phyloP scores from a whole-genome alignment of 2,797 vertebrate species.

The Argya squamiceps region DNA sequence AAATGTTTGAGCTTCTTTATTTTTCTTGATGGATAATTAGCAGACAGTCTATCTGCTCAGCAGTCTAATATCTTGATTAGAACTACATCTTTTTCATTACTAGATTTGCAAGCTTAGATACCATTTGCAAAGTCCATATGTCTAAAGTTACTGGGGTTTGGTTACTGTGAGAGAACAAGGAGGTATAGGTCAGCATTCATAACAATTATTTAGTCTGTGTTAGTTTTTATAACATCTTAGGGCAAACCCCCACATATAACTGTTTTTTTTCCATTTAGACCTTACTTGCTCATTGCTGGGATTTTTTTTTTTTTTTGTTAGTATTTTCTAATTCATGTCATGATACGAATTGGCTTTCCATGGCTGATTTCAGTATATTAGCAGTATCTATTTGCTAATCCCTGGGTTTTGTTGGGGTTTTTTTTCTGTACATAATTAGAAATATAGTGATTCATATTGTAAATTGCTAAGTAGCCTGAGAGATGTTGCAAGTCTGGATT shows the following conservation, averaged over 20 bases:
- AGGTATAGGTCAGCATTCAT: not conserved
- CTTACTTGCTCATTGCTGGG: not conserved
- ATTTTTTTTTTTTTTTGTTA: not conserved
- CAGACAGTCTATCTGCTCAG: not conserved
- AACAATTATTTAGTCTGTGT: not conserved
- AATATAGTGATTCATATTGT: not conserved
- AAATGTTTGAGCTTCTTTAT: not conserved
- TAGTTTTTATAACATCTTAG: not conserved
- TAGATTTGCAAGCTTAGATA: slow-evolving; percentile 19
- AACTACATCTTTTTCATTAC: no score
- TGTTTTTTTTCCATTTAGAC: not conserved
- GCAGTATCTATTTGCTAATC: not conserved
- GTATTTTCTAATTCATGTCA: not conserved
- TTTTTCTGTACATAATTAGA: not conserved
- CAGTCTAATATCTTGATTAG: not conserved
- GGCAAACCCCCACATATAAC: not conserved
- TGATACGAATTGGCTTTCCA: not conserved
- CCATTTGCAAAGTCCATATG: not conserved
- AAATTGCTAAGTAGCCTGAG: not conserved
- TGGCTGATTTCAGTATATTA: not conserved
- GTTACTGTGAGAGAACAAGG: not conserved
- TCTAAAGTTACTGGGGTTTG: not conserved
- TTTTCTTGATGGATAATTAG: not conserved
- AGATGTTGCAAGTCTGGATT: not conserved
- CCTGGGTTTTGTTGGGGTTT: not conserved